Evolutionary conservation across 2,888 invertebrate species (phyloP), one percentile per base, ranked within the genome.

Genomic region (Gymnocheta viridis): DNA sequence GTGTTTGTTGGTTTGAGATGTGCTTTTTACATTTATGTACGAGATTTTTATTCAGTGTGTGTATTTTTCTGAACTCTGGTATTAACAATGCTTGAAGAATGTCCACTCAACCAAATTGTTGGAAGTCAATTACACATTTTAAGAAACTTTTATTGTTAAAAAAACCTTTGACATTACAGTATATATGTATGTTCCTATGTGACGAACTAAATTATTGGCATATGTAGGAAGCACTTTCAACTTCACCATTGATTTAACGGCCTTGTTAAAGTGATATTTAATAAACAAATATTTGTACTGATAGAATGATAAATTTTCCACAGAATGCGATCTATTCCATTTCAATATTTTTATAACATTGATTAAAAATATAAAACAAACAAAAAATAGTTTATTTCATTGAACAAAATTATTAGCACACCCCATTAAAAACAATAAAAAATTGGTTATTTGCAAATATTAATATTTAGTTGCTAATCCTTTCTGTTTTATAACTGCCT

Each of bases 381-480:
- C 10, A 22, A 49, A 22, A 49, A 22, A 1, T 49, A 22, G 12
- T 27, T 6, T n/a, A 27, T n/a, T 51, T 51, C 22, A 51, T 24
- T 51, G 51, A 51, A 51, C 22, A 51, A 51, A 51, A 24, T 51
- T 24, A 54, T 54, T 54, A 27, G 54, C 27, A 54, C 54, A 54
- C n/a, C 27, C 27, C 4, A 54, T 54, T 54, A 12, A 54, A 54
- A 27, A 54, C 51, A 27, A 24, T 19, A 51, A 24, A 51, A 51
- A 24, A 51, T 12, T 49, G 9, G 49, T 22, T 19, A 22, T 4
- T 9, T 19, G 10, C 2, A 9, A 51, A 51, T 5, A 14, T 51
- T 54, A 27, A 54, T 54, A 54, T 54, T 54, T 14, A 54, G 12
- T 54, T 14, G 51, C 12, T 27, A 3, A 7, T 27, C 54, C 27